phyloP scores from a whole-genome alignment of 1,140 invertebrate genomes.

The Hetaerina americana region DNA sequence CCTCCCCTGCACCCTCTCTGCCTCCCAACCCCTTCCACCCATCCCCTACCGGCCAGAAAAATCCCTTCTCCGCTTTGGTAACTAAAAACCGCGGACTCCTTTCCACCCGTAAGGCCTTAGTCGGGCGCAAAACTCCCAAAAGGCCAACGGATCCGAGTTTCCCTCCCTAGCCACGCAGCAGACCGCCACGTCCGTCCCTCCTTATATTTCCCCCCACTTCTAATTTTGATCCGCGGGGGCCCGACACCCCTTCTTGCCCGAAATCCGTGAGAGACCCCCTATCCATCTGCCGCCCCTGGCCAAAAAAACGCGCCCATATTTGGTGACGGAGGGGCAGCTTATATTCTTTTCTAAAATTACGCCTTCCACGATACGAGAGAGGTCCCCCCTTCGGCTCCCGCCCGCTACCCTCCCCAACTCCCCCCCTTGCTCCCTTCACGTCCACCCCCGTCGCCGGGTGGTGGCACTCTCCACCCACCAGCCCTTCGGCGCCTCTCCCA shows the following conservation, averaged over 20 bases:
- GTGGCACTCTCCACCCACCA: background rate
- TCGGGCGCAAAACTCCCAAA: background rate
- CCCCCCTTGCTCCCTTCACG: background rate
- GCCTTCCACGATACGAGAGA: background rate
- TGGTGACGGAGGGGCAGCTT: background rate
- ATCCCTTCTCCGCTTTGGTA: background rate
- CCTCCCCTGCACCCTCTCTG: background rate
- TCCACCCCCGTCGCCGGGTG: too few species aligned
- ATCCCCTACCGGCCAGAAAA: background rate
- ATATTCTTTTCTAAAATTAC: constrained; percentile 1
- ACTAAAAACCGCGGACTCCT: background rate
- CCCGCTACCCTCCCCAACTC: background rate
- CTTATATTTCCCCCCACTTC: background rate
- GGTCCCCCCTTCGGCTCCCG: background rate
- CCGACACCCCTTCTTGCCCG: background rate
- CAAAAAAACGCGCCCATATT: background rate
- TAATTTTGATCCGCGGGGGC: background rate
- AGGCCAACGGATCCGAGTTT: too few species aligned
- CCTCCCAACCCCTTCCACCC: background rate
- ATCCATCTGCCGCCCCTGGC: background rate
- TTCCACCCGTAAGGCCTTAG: background rate
- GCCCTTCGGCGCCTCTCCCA: background rate
- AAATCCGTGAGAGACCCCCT: background rate
- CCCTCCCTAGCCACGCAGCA: too few species aligned
- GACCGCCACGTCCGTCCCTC: too few species aligned